Percentiles rank a stretch among this genome's conserved stretches.
These are phyloP conservation scores for Eristalis arbustorum DNA, from an alignment of 2,888 invertebrate species.

Conservation along the genomic window DNA sequence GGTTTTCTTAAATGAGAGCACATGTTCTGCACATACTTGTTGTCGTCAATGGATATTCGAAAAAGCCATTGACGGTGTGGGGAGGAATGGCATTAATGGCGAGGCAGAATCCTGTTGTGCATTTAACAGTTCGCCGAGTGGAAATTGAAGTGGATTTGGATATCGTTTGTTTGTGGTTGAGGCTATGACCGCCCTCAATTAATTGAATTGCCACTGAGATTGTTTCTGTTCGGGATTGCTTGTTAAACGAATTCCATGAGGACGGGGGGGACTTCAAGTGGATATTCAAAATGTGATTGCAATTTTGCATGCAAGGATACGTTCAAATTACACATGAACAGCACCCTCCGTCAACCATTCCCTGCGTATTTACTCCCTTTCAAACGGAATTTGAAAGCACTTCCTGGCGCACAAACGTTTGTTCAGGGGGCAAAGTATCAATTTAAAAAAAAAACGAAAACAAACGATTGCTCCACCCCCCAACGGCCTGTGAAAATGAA, in stretches of 20 bases:
- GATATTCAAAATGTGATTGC: neutral
- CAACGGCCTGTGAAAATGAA: neutral
- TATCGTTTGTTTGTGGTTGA: conserved; percentile 3
- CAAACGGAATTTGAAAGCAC: neutral
- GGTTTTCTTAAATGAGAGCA: neutral
- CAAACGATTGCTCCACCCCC: neutral
- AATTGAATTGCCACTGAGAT: conserved; percentile 6
- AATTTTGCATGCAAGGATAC: neutral
- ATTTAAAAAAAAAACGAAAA: no score
- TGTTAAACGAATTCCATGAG: neutral
- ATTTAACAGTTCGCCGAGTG: conserved; percentile 58
- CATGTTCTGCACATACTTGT: neutral
- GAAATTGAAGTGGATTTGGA: conserved; percentile 50
- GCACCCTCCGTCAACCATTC: neutral
- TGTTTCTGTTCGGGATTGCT: neutral
- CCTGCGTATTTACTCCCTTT: neutral
- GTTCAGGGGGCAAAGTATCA: neutral
- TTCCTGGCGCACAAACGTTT: neutral
- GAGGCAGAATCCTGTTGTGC: conserved; percentile 16
- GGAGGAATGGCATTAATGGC: neutral
- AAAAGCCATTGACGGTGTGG: neutral
- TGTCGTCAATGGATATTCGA: neutral
- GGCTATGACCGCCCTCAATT: neutral
- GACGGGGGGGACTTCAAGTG: neutral
- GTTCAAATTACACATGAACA: neutral